These are phyloP conservation scores for Liasis olivaceus DNA, from an alignment of 2,797 vertebrate genomes.

Conservation along the genomic window DNA sequence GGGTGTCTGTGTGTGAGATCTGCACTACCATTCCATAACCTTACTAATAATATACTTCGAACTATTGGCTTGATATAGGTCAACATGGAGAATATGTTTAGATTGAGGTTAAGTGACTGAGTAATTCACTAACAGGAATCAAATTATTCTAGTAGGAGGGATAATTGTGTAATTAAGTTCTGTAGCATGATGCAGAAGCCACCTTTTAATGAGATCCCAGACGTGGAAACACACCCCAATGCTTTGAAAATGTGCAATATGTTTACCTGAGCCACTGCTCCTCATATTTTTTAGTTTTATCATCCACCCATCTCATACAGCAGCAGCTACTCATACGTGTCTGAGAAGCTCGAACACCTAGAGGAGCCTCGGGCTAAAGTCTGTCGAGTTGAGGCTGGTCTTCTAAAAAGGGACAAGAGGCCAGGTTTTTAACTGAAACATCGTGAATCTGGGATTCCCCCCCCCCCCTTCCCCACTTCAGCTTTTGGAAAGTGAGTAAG, in stretches of 20 bases:
- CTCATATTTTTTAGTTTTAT: conserved; percentile 5
- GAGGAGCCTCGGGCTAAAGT: conserved; percentile 2
- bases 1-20: background rate
- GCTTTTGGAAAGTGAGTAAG: too few relatives aligned
- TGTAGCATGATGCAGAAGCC: conserved; percentile 18
- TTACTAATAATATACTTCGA: background rate
- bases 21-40: background rate
- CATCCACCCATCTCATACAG: background rate
- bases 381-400: background rate
- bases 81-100: background rate
- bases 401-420: background rate
- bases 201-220: conserved; percentile 15
- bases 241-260: background rate
- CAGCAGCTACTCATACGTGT: background rate
- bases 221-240: conserved; percentile 43
- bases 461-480: too few relatives aligned
- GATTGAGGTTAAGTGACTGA: background rate
- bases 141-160: conserved; percentile 4
- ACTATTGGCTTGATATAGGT: background rate
- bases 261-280: conserved; percentile 17
- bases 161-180: conserved; percentile 31
- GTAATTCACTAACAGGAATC: conserved; percentile 28
- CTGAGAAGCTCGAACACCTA: conserved; percentile 8
- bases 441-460: background rate
- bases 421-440: background rate